Base-by-base conservation (phyloP, 2,888 invertebrate genomes). In the Lasioglossum villosulum region DNA sequence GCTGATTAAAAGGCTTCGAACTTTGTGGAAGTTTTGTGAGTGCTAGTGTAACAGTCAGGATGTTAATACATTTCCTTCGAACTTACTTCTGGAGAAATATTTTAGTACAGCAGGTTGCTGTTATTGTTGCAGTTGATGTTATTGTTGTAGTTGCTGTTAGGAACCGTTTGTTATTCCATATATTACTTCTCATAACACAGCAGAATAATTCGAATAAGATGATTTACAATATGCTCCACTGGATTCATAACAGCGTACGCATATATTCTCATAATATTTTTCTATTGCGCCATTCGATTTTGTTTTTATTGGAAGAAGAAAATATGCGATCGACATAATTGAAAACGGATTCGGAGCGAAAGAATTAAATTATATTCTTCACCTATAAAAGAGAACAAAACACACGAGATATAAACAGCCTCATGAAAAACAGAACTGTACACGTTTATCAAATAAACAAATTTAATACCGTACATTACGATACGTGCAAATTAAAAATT, bases 1-100 rank as follows among this genome's bases (percentile, higher is more conserved):
- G 8, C 66, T 68, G 66, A 68, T 66, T 68, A 68, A 68, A 68
- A 68, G 34, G 66, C 34, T 68, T 68, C 23, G 34, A 68, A 68
- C 66, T 68, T 37, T 37, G 23, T 10, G 66, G 37, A 68, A 37
- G 66, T 37, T 68, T 68, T 68, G 23, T 37, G 37, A 68, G 37
- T 34, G 37, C 34, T 68, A 3, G 34, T 8, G 34, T 37, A 23
- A 10, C 66, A 37, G 66, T 23, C 23, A 6, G 66, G 34, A 68
- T 68, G 66, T 34, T 68, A 68, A 68, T 37, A 68, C 37, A 37
- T 68, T 68, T 4, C 6, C 66, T 37, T 37, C 66, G 23, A 68
- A 68, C 66, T 68, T 37, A 68, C 66, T 23, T 23, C 4, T 42
- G 34, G 34, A 19, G 66, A 68, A 68, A 68, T 37, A 68, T 68